A percentile compares a stretch with the other conserved stretches of the same genome.
phyloP scores from a whole-genome alignment of 2,113 vertebrate species.

The Phylloscopus whistleri region DNA sequence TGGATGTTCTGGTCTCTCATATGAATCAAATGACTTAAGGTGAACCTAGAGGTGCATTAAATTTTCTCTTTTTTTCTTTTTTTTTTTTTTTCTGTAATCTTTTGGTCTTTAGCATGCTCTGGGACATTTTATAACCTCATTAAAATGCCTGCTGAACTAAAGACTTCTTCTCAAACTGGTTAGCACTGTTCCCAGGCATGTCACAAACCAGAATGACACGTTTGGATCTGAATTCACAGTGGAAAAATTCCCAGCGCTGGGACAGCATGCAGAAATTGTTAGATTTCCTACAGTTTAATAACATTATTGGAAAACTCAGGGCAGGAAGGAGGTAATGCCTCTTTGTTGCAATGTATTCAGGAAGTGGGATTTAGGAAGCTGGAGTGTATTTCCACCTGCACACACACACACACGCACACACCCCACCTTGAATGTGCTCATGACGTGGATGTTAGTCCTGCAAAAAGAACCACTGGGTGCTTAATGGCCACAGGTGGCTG shows the following conservation, averaged over 20 bases:
- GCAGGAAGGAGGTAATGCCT: neutral
- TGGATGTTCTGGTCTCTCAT: neutral
- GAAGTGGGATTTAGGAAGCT: neutral
- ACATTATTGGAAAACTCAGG: neutral
- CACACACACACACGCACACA: fast-evolving
- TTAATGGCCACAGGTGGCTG: neutral
- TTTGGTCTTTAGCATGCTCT: neutral
- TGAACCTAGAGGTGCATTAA: neutral
- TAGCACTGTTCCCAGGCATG: neutral
- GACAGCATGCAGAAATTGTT: neutral
- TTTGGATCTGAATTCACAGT: neutral
- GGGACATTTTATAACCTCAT: neutral
- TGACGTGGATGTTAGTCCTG: neutral
- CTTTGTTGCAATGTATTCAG: neutral
- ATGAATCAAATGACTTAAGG: neutral
- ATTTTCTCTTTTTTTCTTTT: neutral
- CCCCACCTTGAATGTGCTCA: neutral
- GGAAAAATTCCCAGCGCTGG: neutral
- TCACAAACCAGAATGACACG: neutral
- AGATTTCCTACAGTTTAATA: neutral
- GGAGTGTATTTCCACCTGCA: neutral
- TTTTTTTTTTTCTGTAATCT: neutral
- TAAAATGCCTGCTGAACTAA: neutral
- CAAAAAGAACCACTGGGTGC: neutral
- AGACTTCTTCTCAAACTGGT: neutral